Conservation (phyloP, 2,888 invertebrate species). For the Acrobasis suavella region DNA sequence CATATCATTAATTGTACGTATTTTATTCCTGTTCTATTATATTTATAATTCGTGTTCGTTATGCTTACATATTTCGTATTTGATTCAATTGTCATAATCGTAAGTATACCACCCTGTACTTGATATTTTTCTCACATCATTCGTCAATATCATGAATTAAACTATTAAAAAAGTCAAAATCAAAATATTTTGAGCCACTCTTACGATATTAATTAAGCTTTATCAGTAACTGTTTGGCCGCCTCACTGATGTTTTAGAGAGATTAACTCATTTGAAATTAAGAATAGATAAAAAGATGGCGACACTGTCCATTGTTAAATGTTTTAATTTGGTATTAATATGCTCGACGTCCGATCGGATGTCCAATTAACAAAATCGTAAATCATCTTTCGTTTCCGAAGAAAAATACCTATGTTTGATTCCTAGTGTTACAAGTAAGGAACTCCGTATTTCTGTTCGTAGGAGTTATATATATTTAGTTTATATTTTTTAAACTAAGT, state of each 20-base stretch:
- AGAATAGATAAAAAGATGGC: constrained; percentile 30
- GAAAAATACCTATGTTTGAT: too few species aligned
- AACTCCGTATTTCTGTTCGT: too few species aligned
- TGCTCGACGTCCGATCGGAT: constrained; percentile 33
- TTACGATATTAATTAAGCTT: constrained; percentile 25
- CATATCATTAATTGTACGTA: too few species aligned
- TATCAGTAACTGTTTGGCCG: constrained; percentile 36
- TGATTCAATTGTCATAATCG: neutral
- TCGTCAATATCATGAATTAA: constrained; percentile 27
- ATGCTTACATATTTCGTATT: neutral
- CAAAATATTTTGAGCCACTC: constrained; percentile 8
- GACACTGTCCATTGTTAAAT: constrained; percentile 38
- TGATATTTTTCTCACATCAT: constrained; percentile 30
- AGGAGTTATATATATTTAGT: too few species aligned
- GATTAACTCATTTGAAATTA: constrained; percentile 21
- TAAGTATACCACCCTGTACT: neutral
- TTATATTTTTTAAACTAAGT: too few species aligned
- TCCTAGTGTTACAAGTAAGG: too few species aligned
- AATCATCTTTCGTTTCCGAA: constrained; percentile 33
- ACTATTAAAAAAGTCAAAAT: constrained; percentile 7
- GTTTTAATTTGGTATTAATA: constrained; percentile 30
- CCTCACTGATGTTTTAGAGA: constrained; percentile 13
- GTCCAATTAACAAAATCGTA: constrained; percentile 49
- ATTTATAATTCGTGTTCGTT: too few species aligned
- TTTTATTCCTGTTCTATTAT: too few species aligned